Evolutionary conservation across 2,797 vertebrate species (phyloP).

Genomic region (Remorina albescens): DNA sequence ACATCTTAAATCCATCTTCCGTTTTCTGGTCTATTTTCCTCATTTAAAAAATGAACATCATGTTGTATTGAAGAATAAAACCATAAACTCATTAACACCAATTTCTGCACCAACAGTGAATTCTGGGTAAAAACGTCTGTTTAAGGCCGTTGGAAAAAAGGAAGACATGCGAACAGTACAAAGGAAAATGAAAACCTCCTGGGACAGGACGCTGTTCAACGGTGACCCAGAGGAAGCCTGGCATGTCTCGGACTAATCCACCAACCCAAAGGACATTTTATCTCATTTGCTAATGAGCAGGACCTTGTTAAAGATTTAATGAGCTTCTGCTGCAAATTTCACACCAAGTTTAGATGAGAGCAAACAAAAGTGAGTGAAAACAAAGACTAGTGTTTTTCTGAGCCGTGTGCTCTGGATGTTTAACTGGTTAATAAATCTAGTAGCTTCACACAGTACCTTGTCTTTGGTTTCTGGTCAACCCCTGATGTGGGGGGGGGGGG

Average conservation of each 20-base stretch:
- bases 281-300: conserved; percentile 49
- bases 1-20: no score
- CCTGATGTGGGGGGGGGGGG: no score
- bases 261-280: conserved; percentile 42
- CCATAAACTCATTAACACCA: no score
- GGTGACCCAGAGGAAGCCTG: conserved; percentile 10
- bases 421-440: no score
- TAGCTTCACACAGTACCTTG: no score
- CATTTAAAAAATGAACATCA: no score
- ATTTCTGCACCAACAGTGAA: no score
- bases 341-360: neutral
- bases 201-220: conserved; percentile 5
- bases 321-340: conserved; percentile 12
- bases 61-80: no score
- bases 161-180: neutral
- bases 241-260: conserved; percentile 19
- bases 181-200: conserved; percentile 27
- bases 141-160: neutral
- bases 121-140: neutral
- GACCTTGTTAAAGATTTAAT: conserved; percentile 25
- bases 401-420: no score
- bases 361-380: neutral
- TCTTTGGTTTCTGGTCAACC: no score
- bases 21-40: no score
- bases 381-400: neutral